A percentile compares a stretch with the other conserved stretches of the same genome.
Evolutionary conservation across 1,140 invertebrate genomes (phyloP).

Genomic region (Argopecten irradians): DNA sequence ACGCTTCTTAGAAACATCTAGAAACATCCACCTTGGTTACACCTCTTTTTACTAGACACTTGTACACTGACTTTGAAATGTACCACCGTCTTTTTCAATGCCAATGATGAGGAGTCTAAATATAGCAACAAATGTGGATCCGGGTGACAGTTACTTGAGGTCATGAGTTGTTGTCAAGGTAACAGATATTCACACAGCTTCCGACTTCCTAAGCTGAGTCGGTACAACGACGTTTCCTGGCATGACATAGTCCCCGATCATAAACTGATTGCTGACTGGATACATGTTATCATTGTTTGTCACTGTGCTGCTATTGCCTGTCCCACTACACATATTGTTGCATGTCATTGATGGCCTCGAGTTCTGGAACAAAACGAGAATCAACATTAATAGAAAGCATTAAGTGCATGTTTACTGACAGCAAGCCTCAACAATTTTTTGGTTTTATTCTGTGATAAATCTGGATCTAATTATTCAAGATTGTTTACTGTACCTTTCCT

Average conservation of each 20-base stretch:
- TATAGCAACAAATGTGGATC: background rate
- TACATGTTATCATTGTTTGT: conserved; percentile 49
- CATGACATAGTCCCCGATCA: conserved; percentile 86
- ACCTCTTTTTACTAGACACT: too few species aligned
- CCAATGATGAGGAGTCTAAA: background rate
- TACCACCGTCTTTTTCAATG: background rate
- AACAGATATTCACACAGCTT: conserved; percentile 38
- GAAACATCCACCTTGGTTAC: background rate
- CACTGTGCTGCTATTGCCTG: conserved; percentile 61
- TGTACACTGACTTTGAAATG: background rate
- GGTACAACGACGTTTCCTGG: conserved; percentile 65
- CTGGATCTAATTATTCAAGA: too few species aligned
- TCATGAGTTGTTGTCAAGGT: conserved; percentile 16
- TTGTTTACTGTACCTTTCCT: too few species aligned
- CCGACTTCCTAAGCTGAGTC: conserved; percentile 45
- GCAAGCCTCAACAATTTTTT: background rate
- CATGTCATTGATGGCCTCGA: background rate
- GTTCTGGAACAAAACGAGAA: background rate
- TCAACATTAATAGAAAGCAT: too few species aligned
- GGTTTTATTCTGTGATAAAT: too few species aligned
- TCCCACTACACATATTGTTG: background rate
- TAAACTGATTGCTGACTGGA: conserved; percentile 86
- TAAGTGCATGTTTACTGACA: background rate
- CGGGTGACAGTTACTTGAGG: background rate
- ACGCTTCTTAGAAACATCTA: background rate